A percentile compares a stretch with the other conserved stretches of the same genome.
Evolutionary conservation across 2,888 invertebrate species (phyloP).

Genomic region (Mystacides longicornis): DNA sequence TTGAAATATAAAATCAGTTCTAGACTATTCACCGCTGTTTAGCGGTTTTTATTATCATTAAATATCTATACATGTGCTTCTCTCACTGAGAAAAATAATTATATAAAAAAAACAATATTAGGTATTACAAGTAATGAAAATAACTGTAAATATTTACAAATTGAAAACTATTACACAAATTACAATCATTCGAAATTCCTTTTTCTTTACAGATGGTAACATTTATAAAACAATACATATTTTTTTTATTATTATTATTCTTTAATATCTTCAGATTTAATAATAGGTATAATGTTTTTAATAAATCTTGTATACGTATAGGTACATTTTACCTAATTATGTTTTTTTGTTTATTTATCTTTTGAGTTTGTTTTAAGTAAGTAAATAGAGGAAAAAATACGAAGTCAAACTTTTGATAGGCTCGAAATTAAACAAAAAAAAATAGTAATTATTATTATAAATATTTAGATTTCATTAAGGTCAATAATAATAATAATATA

Average conservation of each 20-base stretch:
- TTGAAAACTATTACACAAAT: constrained; percentile 26
- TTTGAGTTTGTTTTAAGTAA: too few species aligned
- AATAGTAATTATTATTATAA: not conserved
- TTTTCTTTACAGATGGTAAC: constrained; percentile 25
- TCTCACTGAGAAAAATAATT: constrained; percentile 14
- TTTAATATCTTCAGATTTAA: not conserved
- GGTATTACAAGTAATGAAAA: not conserved
- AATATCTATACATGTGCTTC: constrained; percentile 10
- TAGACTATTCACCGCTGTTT: constrained; percentile 15
- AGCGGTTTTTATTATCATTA: constrained; percentile 10
- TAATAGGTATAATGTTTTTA: not conserved
- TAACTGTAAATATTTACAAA: constrained; percentile 24
- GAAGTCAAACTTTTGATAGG: too few species aligned
- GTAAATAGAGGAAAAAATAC: too few species aligned
- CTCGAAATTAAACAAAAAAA: not conserved
- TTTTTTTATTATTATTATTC: constrained; percentile 10
- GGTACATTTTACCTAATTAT: not conserved
- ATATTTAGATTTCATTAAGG: too few species aligned
- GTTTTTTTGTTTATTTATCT: not conserved
- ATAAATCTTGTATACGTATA: constrained; percentile 1
- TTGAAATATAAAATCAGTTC: constrained; percentile 17
- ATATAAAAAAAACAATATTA: constrained; percentile 14
- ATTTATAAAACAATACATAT: constrained; percentile 20
- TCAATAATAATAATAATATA: too few species aligned
- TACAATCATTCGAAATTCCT: constrained; percentile 23